Evolutionary conservation across 2,888 invertebrate genomes (phyloP).

Genomic region (Agriotes lineatus): DNA sequence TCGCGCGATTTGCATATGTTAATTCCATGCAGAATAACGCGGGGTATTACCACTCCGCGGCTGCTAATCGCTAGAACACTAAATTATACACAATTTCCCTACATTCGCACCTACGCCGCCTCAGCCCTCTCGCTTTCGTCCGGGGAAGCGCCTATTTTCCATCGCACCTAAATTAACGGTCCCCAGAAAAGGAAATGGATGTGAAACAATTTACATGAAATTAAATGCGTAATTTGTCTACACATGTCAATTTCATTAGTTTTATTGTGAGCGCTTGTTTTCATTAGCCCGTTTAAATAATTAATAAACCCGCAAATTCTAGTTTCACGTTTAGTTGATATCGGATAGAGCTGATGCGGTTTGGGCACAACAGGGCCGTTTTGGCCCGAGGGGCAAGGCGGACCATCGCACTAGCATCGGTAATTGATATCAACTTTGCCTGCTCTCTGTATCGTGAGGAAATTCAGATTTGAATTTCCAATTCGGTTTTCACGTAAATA

Average conservation of each 20-base stretch:
- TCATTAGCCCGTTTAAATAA: conserved; percentile 35
- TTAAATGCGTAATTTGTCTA: conserved; percentile 50
- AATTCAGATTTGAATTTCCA: too few species aligned
- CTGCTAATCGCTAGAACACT: conserved; percentile 56
- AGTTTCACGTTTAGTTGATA: not conserved
- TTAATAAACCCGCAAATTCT: conserved; percentile 3
- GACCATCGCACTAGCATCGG: too few species aligned
- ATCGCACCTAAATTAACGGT: conserved; percentile 32
- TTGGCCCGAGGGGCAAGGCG: too few species aligned
- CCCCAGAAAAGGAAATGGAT: conserved; percentile 33
- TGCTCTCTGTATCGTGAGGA: too few species aligned
- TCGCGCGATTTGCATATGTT: conserved; percentile 62
- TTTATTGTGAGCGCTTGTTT: conserved; percentile 42
- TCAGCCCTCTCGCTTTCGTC: conserved; percentile 32
- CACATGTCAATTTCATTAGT: conserved; percentile 51
- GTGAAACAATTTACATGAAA: conserved; percentile 50
- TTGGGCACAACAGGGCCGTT: too few species aligned
- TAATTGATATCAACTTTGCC: too few species aligned
- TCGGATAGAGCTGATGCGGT: not conserved
- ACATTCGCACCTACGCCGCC: conserved; percentile 45
- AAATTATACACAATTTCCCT: conserved; percentile 52
- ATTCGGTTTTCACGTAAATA: too few species aligned
- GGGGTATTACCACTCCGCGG: conserved; percentile 58
- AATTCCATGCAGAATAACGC: conserved; percentile 57
- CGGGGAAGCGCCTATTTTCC: not conserved